Percentiles rank a stretch among this genome's conserved stretches.
These are phyloP conservation scores for Boloria euphrosyne DNA, from an alignment of 2,888 invertebrate species.

Conservation along the genomic window DNA sequence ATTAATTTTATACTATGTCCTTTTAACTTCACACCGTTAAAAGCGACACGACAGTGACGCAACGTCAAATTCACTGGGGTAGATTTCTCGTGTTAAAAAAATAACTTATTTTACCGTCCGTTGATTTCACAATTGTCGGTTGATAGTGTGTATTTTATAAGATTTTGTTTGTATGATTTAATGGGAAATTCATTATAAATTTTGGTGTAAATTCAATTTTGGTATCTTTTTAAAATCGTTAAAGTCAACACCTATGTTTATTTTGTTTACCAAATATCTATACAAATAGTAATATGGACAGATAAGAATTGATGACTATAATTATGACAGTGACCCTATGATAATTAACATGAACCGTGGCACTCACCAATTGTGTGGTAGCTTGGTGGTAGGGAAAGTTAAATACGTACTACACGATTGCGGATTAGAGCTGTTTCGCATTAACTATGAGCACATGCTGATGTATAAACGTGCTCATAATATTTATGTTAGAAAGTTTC, in stretches of 20 bases:
- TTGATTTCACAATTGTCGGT: slow-evolving; percentile 47
- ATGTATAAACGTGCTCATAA: slow-evolving; percentile 28
- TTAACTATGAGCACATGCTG: slow-evolving; percentile 16
- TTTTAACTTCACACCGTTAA: slow-evolving; percentile 13
- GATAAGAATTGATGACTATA: too few relatives aligned
- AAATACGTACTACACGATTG: slow-evolving; percentile 13
- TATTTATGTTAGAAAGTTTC: slow-evolving; percentile 29
- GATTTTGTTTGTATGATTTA: slow-evolving; percentile 24
- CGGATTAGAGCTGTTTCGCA: slow-evolving; percentile 6
- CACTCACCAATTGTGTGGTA: slow-evolving; percentile 11
- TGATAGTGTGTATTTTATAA: slow-evolving; percentile 67
- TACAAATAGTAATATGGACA: neutral
- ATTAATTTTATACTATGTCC: slow-evolving; percentile 33
- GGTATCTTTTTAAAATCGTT: too few relatives aligned
- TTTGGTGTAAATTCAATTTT: slow-evolving; percentile 21
- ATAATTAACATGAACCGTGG: too few relatives aligned
- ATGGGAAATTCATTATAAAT: slow-evolving; percentile 21
- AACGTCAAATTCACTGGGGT: slow-evolving; percentile 7
- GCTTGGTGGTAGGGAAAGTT: slow-evolving; percentile 19
- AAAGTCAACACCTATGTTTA: too few relatives aligned
- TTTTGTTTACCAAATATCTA: neutral
- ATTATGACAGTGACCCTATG: too few relatives aligned
- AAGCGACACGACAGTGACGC: slow-evolving; percentile 20
- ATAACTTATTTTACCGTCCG: slow-evolving; percentile 56
- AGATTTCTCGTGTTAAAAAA: slow-evolving; percentile 40